Conservation (phyloP, 2,113 vertebrate species). For the Theristicus caerulescens region DNA sequence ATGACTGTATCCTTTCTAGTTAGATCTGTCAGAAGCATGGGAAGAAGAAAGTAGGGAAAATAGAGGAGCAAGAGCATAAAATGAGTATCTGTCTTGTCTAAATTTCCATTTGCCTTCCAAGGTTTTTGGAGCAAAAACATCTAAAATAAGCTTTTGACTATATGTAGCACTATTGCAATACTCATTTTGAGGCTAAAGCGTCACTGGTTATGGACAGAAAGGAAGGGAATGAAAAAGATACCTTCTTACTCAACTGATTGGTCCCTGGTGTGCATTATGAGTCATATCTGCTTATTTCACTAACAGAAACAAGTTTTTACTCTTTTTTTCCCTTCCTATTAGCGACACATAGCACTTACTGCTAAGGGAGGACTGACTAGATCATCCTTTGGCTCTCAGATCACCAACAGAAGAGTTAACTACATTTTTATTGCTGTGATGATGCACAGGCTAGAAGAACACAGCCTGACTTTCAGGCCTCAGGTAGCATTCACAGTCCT, state of each 20-base stretch:
- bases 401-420: neutral
- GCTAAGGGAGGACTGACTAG: neutral
- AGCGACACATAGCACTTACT: neutral
- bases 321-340: neutral
- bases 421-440: neutral
- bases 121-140: neutral
- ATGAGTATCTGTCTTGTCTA: neutral
- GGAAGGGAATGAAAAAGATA: neutral
- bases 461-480: neutral
- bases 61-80: neutral
- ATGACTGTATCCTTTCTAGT: neutral
- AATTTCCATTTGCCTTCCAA: neutral
- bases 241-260: conserved; percentile 20
- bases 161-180: neutral
- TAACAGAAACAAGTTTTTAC: conserved; percentile 25
- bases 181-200: neutral
- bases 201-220: neutral
- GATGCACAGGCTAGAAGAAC: neutral
- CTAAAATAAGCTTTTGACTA: neutral
- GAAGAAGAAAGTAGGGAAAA: neutral
- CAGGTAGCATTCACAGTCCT: neutral
- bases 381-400: neutral
- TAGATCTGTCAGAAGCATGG: neutral
- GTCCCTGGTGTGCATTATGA: conserved; percentile 15
- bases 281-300: conserved; percentile 33